These are phyloP conservation scores for Apis cerana DNA, from an alignment of 1,140 invertebrate species.

Conservation along the genomic window DNA sequence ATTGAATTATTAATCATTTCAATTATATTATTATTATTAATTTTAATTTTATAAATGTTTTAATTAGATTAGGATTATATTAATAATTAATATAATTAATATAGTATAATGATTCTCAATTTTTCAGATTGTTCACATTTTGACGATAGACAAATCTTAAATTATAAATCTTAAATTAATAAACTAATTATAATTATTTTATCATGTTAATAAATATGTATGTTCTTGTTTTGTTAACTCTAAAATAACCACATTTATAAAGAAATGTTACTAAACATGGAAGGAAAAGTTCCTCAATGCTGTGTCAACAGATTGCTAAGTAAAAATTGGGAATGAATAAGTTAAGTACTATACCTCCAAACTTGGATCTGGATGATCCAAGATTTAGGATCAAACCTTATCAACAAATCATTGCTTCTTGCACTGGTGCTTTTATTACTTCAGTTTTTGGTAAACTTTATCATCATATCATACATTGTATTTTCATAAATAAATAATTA, in stretches of 20 bases:
- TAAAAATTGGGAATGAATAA: conserved; percentile 48
- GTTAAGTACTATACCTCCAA: conserved; percentile 21
- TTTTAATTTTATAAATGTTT: not conserved
- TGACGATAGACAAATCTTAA: not conserved
- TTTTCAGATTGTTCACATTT: not conserved
- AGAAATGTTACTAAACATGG: not conserved
- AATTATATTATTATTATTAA: not conserved
- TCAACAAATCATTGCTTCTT: conserved; percentile 95
- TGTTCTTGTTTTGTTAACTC: not conserved
- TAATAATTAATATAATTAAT: not conserved
- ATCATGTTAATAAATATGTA: not conserved
- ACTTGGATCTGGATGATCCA: conserved; percentile 85
- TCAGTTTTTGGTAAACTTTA: conserved; percentile 89
- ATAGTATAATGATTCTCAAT: not conserved
- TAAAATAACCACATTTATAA: not conserved
- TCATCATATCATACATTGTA: conserved; percentile 5
- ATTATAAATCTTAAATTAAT: too few species aligned
- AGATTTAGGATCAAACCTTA: conserved; percentile 89
- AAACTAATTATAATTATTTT: not conserved
- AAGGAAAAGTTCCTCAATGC: not conserved
- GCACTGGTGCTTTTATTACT: conserved; percentile 93
- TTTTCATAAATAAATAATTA: not conserved
- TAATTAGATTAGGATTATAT: not conserved
- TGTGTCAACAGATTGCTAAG: not conserved
- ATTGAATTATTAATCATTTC: not conserved